These are phyloP conservation scores for Acanthurus leucopareius DNA, from an alignment of 2,797 vertebrate species.

Conservation along the genomic window DNA sequence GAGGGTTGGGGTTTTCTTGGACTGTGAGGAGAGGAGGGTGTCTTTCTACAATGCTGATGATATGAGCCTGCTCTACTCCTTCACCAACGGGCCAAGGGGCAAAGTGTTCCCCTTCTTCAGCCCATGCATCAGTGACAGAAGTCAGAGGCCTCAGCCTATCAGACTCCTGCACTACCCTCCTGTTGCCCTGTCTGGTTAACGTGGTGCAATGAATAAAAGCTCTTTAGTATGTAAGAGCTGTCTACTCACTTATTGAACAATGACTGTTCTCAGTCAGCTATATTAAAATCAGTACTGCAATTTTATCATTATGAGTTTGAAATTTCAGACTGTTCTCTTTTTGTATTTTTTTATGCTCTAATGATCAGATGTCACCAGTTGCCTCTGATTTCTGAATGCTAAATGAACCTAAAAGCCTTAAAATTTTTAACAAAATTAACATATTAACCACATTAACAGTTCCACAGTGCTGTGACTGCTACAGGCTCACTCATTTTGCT, in stretches of 20 bases:
- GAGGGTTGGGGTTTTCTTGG: slow-evolving; percentile 87
- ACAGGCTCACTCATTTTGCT: neutral
- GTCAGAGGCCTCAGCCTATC: slow-evolving; percentile 83
- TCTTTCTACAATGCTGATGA: slow-evolving; percentile 87
- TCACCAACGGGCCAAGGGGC: slow-evolving; percentile 78
- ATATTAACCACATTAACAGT: neutral
- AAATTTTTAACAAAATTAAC: neutral
- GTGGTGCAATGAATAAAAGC: slow-evolving; percentile 5
- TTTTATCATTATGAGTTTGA: neutral
- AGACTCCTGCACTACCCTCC: slow-evolving; percentile 85
- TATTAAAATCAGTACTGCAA: neutral
- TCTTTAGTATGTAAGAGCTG: slow-evolving; percentile 11
- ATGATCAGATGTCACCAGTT: neutral
- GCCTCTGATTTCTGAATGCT: slow-evolving; percentile 9
- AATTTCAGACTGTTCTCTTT: neutral
- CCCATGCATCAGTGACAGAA: slow-evolving; percentile 86
- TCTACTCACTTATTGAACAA: slow-evolving; percentile 25
- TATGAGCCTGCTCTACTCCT: slow-evolving; percentile 89
- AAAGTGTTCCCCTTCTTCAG: slow-evolving; percentile 91
- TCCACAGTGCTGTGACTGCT: neutral
- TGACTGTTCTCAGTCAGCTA: slow-evolving; percentile 10
- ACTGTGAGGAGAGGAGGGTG: slow-evolving; percentile 86
- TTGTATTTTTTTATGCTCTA: neutral
- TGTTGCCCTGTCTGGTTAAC: slow-evolving; percentile 52
- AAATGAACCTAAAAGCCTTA: slow-evolving; percentile 13